phyloP scores from a whole-genome alignment of 2,797 vertebrate species.

The Parambassis ranga region DNA sequence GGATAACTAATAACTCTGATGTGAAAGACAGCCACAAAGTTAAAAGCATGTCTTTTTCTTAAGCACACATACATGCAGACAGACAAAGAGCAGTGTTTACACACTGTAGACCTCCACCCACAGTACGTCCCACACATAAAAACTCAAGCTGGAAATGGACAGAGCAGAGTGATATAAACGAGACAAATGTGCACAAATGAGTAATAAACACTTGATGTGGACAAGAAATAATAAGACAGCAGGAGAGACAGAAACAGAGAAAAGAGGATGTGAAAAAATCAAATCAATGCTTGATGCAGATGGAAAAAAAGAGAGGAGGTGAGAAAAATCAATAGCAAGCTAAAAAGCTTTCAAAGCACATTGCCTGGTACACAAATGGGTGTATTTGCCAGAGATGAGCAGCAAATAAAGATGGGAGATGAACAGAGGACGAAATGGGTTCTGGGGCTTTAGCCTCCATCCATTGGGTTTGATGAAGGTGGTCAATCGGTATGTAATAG shows the following conservation, averaged over 20 bases:
- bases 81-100: constrained; percentile 39
- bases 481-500: constrained; percentile 42
- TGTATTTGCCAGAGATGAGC: constrained; percentile 57
- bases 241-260: constrained; percentile 34
- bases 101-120: constrained; percentile 47
- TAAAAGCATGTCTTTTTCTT: constrained; percentile 71
- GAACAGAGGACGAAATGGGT: constrained; percentile 55
- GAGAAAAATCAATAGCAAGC: constrained; percentile 60
- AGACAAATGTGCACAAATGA: constrained; percentile 47
- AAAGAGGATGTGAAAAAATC: constrained; percentile 45
- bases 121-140: constrained; percentile 43
- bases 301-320: constrained; percentile 34
- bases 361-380: constrained; percentile 54
- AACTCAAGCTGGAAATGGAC: constrained; percentile 24
- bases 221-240: constrained; percentile 20
- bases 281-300: constrained; percentile 59
- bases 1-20: not conserved
- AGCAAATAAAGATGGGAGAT: constrained; percentile 55
- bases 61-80: constrained; percentile 52
- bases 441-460: constrained; percentile 43
- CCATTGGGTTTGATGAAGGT: constrained; percentile 52
- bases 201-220: constrained; percentile 35
- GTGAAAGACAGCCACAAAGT: constrained; percentile 65
- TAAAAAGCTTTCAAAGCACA: constrained; percentile 59
- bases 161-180: constrained; percentile 6